A percentile compares a stretch with the other conserved stretches of the same genome.
phyloP scores from a whole-genome alignment of 2,888 invertebrate species.

The Colletes collaris region DNA sequence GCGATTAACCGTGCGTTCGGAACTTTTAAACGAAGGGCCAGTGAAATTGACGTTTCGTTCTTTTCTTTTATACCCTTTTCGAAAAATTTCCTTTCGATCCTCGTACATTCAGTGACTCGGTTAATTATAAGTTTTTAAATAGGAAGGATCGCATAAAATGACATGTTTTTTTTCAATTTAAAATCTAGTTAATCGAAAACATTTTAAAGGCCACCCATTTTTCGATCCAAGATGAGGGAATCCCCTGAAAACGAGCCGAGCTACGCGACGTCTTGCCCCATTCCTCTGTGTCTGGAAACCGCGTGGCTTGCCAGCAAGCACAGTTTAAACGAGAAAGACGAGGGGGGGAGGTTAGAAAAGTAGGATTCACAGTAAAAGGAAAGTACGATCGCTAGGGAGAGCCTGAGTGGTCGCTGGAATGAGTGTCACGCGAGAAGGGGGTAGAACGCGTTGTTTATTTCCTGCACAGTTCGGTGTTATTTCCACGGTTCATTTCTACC shows the following conservation, averaged over 20 bases:
- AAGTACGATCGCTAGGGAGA: constrained; percentile 15
- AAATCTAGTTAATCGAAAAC: too few relatives aligned
- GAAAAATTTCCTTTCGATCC: too few relatives aligned
- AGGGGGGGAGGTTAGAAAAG: constrained; percentile 18
- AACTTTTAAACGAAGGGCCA: too few relatives aligned
- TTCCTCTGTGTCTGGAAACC: constrained; percentile 23
- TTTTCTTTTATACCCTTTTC: too few relatives aligned
- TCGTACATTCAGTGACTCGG: too few relatives aligned
- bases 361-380: constrained; percentile 27
- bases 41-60: too few relatives aligned
- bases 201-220: too few relatives aligned
- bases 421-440: constrained; percentile 19
- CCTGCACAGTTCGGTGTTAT: constrained; percentile 10
- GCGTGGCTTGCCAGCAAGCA: background rate
- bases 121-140: too few relatives aligned
- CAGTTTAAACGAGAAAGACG: constrained; percentile 44
- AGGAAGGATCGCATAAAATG: too few relatives aligned
- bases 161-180: too few relatives aligned
- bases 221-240: background rate
- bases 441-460: constrained; percentile 34
- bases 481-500: constrained; percentile 28
- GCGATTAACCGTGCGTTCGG: too few relatives aligned
- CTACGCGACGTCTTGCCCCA: background rate
- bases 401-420: constrained; percentile 25
- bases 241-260: constrained; percentile 10